phyloP scores from a whole-genome alignment of 2,888 invertebrate species.

The Ornithoptera priamus region DNA sequence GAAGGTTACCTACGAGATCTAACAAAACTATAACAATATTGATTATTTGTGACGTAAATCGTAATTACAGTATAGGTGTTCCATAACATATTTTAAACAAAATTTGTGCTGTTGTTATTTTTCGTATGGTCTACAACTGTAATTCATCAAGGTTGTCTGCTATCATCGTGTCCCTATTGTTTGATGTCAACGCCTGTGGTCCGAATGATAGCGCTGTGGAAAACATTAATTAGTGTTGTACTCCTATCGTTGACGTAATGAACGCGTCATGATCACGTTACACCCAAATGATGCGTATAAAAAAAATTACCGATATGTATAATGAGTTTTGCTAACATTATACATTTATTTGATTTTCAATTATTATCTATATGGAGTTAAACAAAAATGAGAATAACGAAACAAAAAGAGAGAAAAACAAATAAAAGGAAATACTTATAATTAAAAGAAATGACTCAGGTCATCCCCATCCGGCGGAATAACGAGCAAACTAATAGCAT shows the following conservation, averaged over 20 bases:
- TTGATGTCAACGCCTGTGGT: slow-evolving; percentile 33
- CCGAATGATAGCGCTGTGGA: slow-evolving; percentile 29
- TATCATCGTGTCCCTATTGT: slow-evolving; percentile 48
- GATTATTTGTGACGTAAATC: not conserved
- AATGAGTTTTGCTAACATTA: not conserved
- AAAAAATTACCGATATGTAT: not conserved
- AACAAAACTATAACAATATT: too few relatives aligned
- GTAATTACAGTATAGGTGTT: not conserved
- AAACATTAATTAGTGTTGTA: slow-evolving; percentile 29
- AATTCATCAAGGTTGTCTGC: slow-evolving; percentile 42
- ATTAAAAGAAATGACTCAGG: too few relatives aligned
- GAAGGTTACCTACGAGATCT: too few relatives aligned
- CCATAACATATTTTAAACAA: not conserved
- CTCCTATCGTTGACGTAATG: slow-evolving; percentile 24
- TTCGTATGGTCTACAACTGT: slow-evolving; percentile 10
- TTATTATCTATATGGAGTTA: too few relatives aligned
- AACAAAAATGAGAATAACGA: too few relatives aligned
- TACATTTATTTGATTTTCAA: too few relatives aligned
- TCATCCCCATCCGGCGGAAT: too few relatives aligned
- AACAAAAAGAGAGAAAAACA: too few relatives aligned
- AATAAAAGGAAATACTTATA: too few relatives aligned
- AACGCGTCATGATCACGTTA: slow-evolving; percentile 27
- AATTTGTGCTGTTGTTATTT: not conserved
- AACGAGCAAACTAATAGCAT: too few relatives aligned
- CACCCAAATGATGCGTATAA: slow-evolving; percentile 17